A percentile compares a stretch with the other conserved stretches of the same genome.
phyloP scores from a whole-genome alignment of 2,888 invertebrate species.

The Miltochrista miniata region DNA sequence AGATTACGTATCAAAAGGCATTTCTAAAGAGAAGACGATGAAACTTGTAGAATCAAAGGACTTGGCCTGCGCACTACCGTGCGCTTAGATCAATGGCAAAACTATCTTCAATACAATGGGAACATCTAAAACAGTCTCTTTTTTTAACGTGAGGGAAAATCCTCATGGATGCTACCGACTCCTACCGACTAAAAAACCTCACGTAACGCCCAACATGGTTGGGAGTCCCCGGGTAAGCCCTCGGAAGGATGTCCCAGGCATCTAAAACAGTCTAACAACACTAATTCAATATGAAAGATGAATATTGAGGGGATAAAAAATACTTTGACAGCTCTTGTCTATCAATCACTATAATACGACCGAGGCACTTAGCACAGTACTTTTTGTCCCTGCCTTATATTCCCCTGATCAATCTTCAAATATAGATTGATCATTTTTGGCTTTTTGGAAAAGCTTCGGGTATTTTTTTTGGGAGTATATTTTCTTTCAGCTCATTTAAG shows the following conservation, averaged over 20 bases:
- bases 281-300: constrained; percentile 31
- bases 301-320: constrained; percentile 52
- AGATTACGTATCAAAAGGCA: too few relatives aligned
- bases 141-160: too few relatives aligned
- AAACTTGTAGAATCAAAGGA: too few relatives aligned
- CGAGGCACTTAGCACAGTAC: constrained; percentile 40
- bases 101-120: constrained; percentile 1
- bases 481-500: too few relatives aligned
- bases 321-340: constrained; percentile 43
- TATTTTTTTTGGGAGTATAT: not conserved
- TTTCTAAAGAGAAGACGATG: too few relatives aligned
- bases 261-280: constrained; percentile 9
- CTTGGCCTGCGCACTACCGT: too few relatives aligned
- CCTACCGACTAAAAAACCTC: too few relatives aligned
- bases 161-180: too few relatives aligned
- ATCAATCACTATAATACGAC: constrained; percentile 48
- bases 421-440: constrained; percentile 53
- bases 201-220: too few relatives aligned
- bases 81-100: not conserved
- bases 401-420: constrained; percentile 46
- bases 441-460: constrained; percentile 17
- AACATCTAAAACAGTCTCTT: constrained; percentile 4
- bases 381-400: constrained; percentile 45
- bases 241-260: too few relatives aligned
- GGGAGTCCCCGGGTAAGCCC: too few relatives aligned